Conservation (phyloP, 2,113 vertebrate genomes). For the Grus americana region DNA sequence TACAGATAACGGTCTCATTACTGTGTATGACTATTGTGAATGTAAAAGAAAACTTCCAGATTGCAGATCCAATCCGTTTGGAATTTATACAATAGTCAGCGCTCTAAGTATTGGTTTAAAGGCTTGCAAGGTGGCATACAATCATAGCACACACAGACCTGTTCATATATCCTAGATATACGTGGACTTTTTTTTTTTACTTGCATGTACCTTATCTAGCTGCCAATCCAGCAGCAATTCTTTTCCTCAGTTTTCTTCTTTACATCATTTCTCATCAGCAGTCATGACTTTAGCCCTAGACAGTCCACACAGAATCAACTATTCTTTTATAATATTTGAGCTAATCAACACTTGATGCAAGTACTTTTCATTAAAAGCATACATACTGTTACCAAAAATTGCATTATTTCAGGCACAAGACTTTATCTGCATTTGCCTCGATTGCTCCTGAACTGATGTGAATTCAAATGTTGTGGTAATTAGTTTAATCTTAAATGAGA, state of each 20-base stretch:
- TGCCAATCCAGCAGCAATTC: not conserved
- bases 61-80: not conserved
- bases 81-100: not conserved
- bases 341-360: not conserved
- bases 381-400: not conserved
- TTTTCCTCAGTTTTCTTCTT: not conserved
- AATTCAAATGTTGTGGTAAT: not conserved
- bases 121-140: not conserved
- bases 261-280: not conserved
- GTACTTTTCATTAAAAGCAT: not conserved
- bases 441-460: not conserved
- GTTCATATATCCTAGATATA: not conserved
- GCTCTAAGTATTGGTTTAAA: not conserved
- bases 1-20: constrained; percentile 11
- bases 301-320: not conserved
- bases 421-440: not conserved
- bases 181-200: not conserved
- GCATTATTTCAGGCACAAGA: not conserved
- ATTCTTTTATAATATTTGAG: not conserved
- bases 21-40: not conserved
- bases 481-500: not conserved
- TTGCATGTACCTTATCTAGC: not conserved
- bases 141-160: not conserved
- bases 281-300: not conserved
- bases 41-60: not conserved